Evolutionary conservation across 2,888 invertebrate genomes (phyloP), one percentile per base, ranked within the genome.

Genomic region (Tinea pellionella): DNA sequence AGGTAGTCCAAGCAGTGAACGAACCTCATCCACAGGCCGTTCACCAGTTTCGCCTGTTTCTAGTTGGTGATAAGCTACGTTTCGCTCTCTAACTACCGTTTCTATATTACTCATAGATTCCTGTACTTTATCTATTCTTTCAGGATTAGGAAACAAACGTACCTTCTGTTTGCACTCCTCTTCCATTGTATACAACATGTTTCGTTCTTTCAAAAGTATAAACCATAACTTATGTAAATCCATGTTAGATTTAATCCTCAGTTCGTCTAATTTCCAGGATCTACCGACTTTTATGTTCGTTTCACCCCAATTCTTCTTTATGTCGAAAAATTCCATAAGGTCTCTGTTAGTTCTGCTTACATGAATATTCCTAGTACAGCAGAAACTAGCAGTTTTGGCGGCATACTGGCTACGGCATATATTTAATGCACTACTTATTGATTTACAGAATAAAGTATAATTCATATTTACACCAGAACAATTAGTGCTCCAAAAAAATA

Each of bases 181-280:
- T 80, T 98, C 96, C 98, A 99, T 98, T 1, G 99, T 98, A 64
- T 96, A 80, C 15, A 99, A 87, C 98, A 99, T 98, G 77, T 99
- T 99, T 60, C 93, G 90, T 81, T 99, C 99, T 84, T 99, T 99
- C 60, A 98, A 80, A 61, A 99, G 84, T 13, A 91, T 72, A 71
- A 89, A 98, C 99, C 99, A 99, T 62, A 99, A 83, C 85, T 99
- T 98, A 76, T 99, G 99, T 61, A 99, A 89, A 80, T 99, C 99
- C 59, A 92, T 88, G 75, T 98, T 99, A 56, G 96, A 96, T 80
- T 99, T 99, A 57, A 98, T 90, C 69, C 99, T 89, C 16, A 99
- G 84, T 78, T 99, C 99, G 64, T 97, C 97, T 61, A 89, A 77
- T 63, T 86, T 92, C 98, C 98, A 99, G 3, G 94, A 90, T 67